These are phyloP conservation scores for Opisthocomus hoazin DNA, from an alignment of 2,113 vertebrate species.

Conservation along the genomic window DNA sequence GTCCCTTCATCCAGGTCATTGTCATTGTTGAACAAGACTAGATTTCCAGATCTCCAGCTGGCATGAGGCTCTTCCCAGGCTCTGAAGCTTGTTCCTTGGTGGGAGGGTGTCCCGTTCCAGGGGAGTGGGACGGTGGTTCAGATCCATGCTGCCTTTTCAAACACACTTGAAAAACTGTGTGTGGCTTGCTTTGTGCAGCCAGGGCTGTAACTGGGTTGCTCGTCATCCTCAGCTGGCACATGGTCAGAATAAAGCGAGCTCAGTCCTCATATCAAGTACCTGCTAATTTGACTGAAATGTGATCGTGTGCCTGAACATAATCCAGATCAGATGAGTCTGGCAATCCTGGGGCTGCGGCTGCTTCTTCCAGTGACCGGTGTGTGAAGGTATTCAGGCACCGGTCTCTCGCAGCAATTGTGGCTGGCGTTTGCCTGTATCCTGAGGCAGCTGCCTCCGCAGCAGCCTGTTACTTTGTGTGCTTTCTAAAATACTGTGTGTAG, in stretches of 20 bases:
- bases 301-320: rapidly evolving
- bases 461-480: rapidly evolving
- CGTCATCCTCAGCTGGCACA: neutral
- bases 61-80: too few species aligned
- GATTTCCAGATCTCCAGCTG: too few species aligned
- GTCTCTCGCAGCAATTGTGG: neutral
- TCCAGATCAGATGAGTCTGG: neutral
- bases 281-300: neutral
- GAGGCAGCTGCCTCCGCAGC: neutral
- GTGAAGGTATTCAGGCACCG: neutral
- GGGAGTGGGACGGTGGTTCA: rapidly evolving
- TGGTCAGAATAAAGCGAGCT: neutral
- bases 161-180: rapidly evolving
- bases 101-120: neutral
- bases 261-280: neutral
- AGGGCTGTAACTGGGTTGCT: neutral
- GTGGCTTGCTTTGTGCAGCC: neutral
- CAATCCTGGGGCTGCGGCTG: rapidly evolving
- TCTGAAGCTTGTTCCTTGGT: neutral
- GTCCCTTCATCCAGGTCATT: too few species aligned
- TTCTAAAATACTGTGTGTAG: neutral
- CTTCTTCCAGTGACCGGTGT: rapidly evolving
- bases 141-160: neutral
- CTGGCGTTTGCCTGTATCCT: neutral
- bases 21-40: too few species aligned